These are phyloP conservation scores for Acrocephalus arundinaceus DNA, from an alignment of 2,113 vertebrate genomes.

Conservation along the genomic window DNA sequence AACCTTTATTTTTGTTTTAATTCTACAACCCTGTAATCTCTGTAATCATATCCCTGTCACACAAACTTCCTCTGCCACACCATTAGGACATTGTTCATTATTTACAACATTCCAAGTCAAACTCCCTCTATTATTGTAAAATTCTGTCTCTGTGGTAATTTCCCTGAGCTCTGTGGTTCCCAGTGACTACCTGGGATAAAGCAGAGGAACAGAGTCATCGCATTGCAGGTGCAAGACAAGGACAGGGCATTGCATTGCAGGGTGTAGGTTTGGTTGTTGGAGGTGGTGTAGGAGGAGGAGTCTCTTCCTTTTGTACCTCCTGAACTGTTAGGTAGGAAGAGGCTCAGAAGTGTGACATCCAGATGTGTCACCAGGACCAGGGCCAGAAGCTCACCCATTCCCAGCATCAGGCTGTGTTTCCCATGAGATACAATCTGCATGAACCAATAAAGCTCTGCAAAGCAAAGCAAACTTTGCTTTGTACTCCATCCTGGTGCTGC, in stretches of 20 bases:
- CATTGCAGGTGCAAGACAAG: not conserved
- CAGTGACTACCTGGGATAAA: not conserved
- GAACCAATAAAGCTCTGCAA: slow-evolving; percentile 24
- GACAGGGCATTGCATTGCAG: not conserved
- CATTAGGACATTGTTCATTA: rapidly evolving
- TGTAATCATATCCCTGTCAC: not conserved
- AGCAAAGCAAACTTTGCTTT: not conserved
- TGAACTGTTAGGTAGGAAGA: not conserved
- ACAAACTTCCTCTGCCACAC: not conserved
- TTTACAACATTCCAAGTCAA: not conserved
- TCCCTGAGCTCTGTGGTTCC: not conserved
- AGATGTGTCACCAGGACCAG: not conserved
- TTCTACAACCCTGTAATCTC: not conserved
- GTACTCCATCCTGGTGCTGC: not conserved
- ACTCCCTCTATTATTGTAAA: not conserved
- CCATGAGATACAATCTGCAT: slow-evolving; percentile 25
- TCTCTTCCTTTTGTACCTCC: not conserved
- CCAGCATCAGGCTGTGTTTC: not conserved
- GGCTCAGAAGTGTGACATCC: not conserved
- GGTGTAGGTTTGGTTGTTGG: rapidly evolving
- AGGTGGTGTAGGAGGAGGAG: not conserved
- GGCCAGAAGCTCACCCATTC: slow-evolving; percentile 3
- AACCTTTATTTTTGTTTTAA: not conserved
- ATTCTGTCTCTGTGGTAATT: not conserved
- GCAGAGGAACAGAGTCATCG: not conserved